Percentiles rank a stretch among this genome's conserved stretches.
These are phyloP conservation scores for Phalangium opilio DNA, from an alignment of 2,888 invertebrate species.

Conservation along the genomic window DNA sequence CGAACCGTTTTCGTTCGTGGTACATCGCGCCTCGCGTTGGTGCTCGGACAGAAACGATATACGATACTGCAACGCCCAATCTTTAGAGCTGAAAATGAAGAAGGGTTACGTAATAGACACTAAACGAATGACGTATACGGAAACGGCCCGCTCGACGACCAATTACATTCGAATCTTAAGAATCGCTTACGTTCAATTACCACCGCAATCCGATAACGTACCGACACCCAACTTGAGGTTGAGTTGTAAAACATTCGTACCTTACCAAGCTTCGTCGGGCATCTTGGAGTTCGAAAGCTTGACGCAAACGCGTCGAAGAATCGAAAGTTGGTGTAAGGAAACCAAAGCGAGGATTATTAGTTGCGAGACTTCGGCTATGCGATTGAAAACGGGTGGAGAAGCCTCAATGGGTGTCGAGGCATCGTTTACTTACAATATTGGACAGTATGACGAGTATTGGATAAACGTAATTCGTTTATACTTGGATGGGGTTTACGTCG, in stretches of 20 bases:
- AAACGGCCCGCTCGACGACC: conserved; percentile 14
- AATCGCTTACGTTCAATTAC: conserved; percentile 14
- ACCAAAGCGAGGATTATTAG: conserved; percentile 2
- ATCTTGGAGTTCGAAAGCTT: conserved; percentile 15
- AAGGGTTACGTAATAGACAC: conserved; percentile 16
- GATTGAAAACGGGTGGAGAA: too few relatives aligned
- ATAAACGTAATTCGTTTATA: too few relatives aligned
- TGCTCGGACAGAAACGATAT: conserved; percentile 11
- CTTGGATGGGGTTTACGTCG: too few relatives aligned
- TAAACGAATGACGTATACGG: conserved; percentile 15
- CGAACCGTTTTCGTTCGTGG: conserved; percentile 16
- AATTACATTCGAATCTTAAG: conserved; percentile 19
- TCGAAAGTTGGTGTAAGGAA: conserved; percentile 15
- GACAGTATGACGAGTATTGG: too few relatives aligned
- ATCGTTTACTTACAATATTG: too few relatives aligned
- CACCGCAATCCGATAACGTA: neutral
- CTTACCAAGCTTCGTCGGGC: conserved; percentile 12
- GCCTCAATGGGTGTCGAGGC: too few relatives aligned
- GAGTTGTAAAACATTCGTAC: conserved; percentile 16
- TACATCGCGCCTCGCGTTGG: conserved; percentile 19
- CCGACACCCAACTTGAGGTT: conserved; percentile 1
- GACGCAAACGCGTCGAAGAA: conserved; percentile 8
- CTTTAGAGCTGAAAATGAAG: conserved; percentile 19
- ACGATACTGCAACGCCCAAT: conserved; percentile 18
- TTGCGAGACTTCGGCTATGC: too few relatives aligned